phyloP scores from a whole-genome alignment of 2,888 invertebrate genomes.

The Liposcelis brunnea region DNA sequence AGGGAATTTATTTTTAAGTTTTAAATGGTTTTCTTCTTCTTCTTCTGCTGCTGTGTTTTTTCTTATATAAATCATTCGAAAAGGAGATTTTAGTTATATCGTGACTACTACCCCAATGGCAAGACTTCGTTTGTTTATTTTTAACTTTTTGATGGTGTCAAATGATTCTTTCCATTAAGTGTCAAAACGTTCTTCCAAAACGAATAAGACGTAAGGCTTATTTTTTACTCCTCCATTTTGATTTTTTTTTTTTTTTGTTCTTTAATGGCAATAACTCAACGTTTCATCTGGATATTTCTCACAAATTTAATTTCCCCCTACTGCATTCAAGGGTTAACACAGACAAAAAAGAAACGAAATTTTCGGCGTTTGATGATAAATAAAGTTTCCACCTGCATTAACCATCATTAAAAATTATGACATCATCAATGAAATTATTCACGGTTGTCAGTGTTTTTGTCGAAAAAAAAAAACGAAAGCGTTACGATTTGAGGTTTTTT shows the following conservation, averaged over 20 bases:
- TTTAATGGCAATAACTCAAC: conserved; percentile 1
- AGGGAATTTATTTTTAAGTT: conserved; percentile 1
- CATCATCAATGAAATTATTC: too few species aligned
- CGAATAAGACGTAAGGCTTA: too few species aligned
- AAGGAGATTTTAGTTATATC: conserved; percentile 1
- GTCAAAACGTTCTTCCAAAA: conserved; percentile 5
- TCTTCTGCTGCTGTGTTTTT: not conserved
- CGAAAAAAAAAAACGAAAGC: too few species aligned
- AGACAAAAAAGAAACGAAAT: too few species aligned
- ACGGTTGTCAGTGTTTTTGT: too few species aligned
- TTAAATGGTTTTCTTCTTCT: not conserved
- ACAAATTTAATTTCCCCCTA: too few species aligned
- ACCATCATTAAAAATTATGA: too few species aligned
- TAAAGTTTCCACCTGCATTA: too few species aligned
- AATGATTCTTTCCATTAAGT: conserved; percentile 9
- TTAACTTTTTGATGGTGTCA: conserved; percentile 9
- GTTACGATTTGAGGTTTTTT: too few species aligned
- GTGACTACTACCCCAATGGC: not conserved
- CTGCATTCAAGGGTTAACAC: too few species aligned
- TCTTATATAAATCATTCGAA: too few species aligned
- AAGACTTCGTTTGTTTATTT: conserved; percentile 6
- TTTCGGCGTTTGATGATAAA: too few species aligned
- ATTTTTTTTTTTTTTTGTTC: not conserved
- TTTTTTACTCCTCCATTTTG: not conserved
- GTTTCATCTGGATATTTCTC: not conserved